Percentiles rank a stretch among this genome's conserved stretches.
These are phyloP conservation scores for Cygnus atratus DNA, from an alignment of 2,113 vertebrate genomes.

Conservation along the genomic window DNA sequence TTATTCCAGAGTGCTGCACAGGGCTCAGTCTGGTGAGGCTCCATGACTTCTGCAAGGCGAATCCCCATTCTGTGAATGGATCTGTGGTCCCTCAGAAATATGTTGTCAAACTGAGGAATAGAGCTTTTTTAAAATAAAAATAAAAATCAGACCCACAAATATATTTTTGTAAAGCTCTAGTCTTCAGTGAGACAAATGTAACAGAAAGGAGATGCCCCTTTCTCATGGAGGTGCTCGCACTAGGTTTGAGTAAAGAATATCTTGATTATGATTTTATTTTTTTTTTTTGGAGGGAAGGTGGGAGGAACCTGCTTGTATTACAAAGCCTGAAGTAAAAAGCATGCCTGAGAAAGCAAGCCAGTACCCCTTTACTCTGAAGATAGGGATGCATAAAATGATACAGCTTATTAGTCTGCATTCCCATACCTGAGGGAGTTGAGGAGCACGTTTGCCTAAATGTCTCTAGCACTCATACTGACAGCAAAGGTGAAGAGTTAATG, in stretches of 20 bases:
- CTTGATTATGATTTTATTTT: background rate
- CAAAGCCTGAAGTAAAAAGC: conserved; percentile 7
- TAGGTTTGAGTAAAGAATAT: background rate
- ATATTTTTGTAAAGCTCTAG: background rate
- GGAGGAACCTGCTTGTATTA: background rate
- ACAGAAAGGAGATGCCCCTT: background rate
- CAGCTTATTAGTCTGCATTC: conserved; percentile 10
- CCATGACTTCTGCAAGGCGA: background rate
- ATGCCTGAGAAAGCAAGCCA: background rate
- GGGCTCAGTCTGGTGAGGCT: background rate
- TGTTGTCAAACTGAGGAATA: background rate
- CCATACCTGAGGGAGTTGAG: background rate
- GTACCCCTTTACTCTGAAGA: conserved; percentile 17
- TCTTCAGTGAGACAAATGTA: background rate
- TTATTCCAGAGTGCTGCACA: background rate
- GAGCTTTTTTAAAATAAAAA: no score
- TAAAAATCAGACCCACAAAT: background rate
- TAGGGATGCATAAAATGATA: background rate
- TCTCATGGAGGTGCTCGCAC: background rate
- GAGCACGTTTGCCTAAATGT: background rate
- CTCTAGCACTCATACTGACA: background rate
- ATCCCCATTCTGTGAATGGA: background rate
- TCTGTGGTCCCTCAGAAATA: background rate
- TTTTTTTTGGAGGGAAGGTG: background rate
- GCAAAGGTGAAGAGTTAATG: conserved; percentile 19